Percentiles rank a stretch among this genome's conserved stretches.
Evolutionary conservation across 2,888 invertebrate species (phyloP).

Genomic region (Lacanobia wlatinum): DNA sequence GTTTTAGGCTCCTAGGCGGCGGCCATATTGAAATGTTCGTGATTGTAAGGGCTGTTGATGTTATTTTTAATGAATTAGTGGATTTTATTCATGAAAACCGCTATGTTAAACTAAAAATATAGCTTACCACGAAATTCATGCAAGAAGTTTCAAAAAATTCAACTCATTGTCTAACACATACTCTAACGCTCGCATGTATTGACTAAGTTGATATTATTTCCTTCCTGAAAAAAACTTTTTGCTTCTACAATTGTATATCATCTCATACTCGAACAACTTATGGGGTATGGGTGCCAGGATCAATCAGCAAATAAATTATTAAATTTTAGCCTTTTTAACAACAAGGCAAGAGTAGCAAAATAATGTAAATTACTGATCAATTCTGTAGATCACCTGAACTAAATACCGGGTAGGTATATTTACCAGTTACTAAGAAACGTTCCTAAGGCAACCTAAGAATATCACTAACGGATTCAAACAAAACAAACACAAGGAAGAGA

Average conservation of each 20-base stretch:
- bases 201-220: neutral
- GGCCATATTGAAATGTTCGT: conserved; percentile 15
- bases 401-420: neutral
- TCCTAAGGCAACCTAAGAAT: neutral
- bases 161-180: too few relatives aligned
- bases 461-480: neutral
- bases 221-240: neutral
- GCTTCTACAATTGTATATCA: too few relatives aligned
- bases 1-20: conserved; percentile 17
- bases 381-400: neutral
- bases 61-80: conserved; percentile 20
- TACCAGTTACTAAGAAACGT: neutral
- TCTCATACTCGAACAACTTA: too few relatives aligned
- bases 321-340: too few relatives aligned
- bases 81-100: neutral
- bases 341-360: too few relatives aligned
- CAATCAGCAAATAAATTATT: neutral
- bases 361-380: too few relatives aligned
- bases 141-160: neutral
- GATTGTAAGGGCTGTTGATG: neutral
- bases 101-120: neutral
- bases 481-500: conserved; percentile 1
- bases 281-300: too few relatives aligned
- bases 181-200: too few relatives aligned
- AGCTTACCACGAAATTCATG: neutral